Evolutionary conservation across 2,113 vertebrate species (phyloP).

Genomic region (Cacatua alba): DNA sequence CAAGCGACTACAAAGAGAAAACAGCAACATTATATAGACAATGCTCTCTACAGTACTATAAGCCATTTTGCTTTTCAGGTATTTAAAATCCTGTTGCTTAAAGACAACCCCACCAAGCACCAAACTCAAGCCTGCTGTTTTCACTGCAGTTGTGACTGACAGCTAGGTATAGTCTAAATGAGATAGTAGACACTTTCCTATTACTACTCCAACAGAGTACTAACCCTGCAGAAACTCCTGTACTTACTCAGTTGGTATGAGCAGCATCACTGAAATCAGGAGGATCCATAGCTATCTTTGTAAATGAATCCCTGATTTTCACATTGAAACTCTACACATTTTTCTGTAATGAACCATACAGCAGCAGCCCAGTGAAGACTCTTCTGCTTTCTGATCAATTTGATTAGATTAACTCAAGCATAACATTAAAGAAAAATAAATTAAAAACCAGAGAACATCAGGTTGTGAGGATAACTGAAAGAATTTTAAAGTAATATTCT

Average conservation of each 20-base stretch:
- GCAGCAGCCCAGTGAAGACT: background rate
- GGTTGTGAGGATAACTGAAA: background rate
- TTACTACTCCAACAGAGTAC: background rate
- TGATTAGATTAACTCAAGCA: background rate
- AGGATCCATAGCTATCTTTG: background rate
- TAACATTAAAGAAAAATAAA: background rate
- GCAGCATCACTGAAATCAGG: background rate
- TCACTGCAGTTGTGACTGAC: background rate
- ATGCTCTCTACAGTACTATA: background rate
- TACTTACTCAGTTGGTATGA: background rate
- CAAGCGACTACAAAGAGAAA: constrained; percentile 81
- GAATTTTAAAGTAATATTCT: background rate
- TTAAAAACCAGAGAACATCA: background rate
- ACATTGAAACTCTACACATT: background rate
- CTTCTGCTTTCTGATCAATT: background rate
- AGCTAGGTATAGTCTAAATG: background rate
- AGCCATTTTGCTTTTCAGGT: background rate
- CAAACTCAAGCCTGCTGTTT: background rate
- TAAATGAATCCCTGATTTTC: background rate
- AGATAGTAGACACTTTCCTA: background rate
- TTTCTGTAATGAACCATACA: background rate
- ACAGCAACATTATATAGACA: background rate
- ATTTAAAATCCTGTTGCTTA: background rate
- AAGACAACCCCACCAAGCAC: background rate
- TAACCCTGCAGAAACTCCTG: background rate